Percentiles rank a stretch among this genome's conserved stretches.
These are phyloP conservation scores for Shinisaurus crocodilurus DNA, from an alignment of 2,113 vertebrate species.

Conservation along the genomic window DNA sequence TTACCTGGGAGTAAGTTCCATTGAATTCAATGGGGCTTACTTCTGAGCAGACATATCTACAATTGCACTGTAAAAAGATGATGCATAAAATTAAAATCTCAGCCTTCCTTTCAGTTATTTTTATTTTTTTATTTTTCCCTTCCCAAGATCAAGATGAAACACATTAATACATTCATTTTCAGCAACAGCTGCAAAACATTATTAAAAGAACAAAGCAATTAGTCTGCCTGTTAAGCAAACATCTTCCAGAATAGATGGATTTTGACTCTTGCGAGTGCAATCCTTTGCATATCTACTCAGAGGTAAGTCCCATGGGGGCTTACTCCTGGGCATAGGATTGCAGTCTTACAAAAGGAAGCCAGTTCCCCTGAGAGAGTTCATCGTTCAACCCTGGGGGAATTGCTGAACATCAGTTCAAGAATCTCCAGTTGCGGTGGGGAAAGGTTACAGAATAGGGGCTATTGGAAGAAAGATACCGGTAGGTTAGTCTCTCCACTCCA, in stretches of 20 bases:
- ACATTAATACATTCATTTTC: neutral
- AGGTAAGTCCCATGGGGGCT: no score
- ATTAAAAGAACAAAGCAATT: neutral
- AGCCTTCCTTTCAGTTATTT: neutral
- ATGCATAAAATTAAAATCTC: neutral
- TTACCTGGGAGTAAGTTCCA: neutral
- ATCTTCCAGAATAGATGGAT: neutral
- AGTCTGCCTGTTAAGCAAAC: neutral
- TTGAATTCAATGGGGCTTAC: no score
- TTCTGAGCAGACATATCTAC: no score
- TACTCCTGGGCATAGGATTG: no score
- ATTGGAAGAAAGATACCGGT: neutral
- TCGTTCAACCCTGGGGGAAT: neutral
- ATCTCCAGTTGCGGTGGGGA: neutral
- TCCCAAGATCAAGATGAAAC: neutral
- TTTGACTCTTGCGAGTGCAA: neutral
- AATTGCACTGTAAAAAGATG: neutral
- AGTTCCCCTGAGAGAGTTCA: neutral
- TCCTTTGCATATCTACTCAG: no score
- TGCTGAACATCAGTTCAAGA: neutral
- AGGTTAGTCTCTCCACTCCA: accelerated
- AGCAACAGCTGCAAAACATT: neutral
- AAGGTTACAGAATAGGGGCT: slow-evolving; percentile 10
- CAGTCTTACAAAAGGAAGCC: neutral
- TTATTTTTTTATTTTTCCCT: neutral